A percentile compares a stretch with the other conserved stretches of the same genome.
phyloP scores from a whole-genome alignment of 2,797 vertebrate genomes.

The Macroramphosus scolopax region DNA sequence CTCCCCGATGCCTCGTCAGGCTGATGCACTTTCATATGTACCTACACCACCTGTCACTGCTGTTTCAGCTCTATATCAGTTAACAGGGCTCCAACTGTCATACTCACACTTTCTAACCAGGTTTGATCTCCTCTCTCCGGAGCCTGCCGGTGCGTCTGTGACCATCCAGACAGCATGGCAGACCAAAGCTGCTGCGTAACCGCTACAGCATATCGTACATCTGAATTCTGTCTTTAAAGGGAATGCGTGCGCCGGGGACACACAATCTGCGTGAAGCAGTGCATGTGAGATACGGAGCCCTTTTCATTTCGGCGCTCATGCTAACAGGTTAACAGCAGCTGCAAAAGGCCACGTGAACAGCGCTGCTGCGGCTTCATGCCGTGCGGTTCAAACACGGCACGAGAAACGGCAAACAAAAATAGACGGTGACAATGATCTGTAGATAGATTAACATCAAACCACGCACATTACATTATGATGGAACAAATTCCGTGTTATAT shows the following conservation, averaged over 20 bases:
- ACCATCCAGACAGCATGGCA: conserved; percentile 15
- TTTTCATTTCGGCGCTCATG: no score
- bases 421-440: no score
- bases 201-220: conserved; percentile 14
- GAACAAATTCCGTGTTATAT: no score
- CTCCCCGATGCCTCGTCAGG: conserved; percentile 56
- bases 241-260: neutral
- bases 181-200: conserved; percentile 34
- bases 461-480: no score
- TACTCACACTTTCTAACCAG: conserved; percentile 52
- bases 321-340: no score
- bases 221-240: conserved; percentile 23
- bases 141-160: conserved; percentile 29
- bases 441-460: no score
- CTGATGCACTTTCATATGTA: conserved; percentile 55
- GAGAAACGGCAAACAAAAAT: no score
- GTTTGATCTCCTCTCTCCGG: conserved; percentile 45
- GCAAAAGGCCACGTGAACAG: no score
- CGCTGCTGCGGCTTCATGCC: no score
- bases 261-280: no score
- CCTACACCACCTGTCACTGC: conserved; percentile 59
- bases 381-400: no score
- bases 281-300: no score
- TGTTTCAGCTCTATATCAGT: conserved; percentile 49
- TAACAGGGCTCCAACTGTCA: conserved; percentile 37